Conservation (phyloP, 2,888 invertebrate genomes). For the Cheilosia urbana region DNA sequence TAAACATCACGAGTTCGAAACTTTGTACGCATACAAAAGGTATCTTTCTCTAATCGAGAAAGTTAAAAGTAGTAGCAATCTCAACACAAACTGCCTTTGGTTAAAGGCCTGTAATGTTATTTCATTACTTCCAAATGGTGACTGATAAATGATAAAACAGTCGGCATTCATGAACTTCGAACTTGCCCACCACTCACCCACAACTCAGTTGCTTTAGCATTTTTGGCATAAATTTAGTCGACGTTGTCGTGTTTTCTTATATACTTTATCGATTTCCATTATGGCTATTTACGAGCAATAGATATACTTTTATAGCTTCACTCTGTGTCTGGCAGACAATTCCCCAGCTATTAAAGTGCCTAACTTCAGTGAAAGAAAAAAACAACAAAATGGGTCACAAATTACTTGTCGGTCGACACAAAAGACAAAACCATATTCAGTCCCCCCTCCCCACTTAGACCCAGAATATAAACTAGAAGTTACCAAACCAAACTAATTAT, state of each 20-base stretch:
- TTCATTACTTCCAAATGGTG: too few species aligned
- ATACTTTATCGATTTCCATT: conserved; percentile 47
- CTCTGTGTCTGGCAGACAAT: conserved; percentile 14
- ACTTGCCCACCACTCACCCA: too few species aligned
- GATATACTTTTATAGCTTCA: conserved; percentile 57
- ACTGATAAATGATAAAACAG: too few species aligned
- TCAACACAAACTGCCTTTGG: too few species aligned
- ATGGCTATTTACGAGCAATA: background rate
- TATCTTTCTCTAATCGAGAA: too few species aligned
- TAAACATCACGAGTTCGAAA: too few species aligned
- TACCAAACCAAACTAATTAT: conserved; percentile 29
- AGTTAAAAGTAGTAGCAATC: too few species aligned
- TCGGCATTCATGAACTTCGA: too few species aligned
- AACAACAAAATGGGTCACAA: conserved; percentile 6
- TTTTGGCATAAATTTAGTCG: background rate
- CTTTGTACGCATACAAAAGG: too few species aligned
- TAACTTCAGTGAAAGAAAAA: conserved; percentile 21
- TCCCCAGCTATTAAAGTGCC: background rate
- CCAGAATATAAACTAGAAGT: too few species aligned
- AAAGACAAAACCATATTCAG: background rate
- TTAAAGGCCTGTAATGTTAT: too few species aligned
- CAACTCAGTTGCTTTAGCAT: too few species aligned
- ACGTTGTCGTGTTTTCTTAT: background rate
- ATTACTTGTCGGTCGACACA: background rate
- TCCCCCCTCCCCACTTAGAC: background rate